phyloP scores from a whole-genome alignment of 2,797 vertebrate species.

The Sebastes diploproa region DNA sequence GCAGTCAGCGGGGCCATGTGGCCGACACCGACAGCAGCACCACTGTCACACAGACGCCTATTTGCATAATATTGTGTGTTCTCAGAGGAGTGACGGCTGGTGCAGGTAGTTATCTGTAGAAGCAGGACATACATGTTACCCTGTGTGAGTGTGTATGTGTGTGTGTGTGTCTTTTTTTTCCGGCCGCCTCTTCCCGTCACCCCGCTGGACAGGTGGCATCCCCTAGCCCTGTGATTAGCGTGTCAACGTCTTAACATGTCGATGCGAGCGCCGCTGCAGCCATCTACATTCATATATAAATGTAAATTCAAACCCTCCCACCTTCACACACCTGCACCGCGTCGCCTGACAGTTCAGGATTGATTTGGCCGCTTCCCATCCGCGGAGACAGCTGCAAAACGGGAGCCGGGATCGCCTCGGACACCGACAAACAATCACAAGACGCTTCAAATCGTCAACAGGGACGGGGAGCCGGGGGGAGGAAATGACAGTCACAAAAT shows the following conservation, averaged over 20 bases:
- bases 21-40: constrained; percentile 41
- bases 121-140: constrained; percentile 44
- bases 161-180: constrained; percentile 19
- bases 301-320: constrained; percentile 64
- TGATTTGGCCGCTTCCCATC: constrained; percentile 75
- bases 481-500: constrained; percentile 62
- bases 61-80: constrained; percentile 86
- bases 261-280: constrained; percentile 56
- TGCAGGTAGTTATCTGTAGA: constrained; percentile 76
- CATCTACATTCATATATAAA: constrained; percentile 85
- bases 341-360: constrained; percentile 77
- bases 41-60: constrained; percentile 63
- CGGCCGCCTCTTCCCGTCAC: constrained; percentile 66
- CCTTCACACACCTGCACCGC: constrained; percentile 45
- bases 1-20: constrained; percentile 46
- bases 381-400: constrained; percentile 44
- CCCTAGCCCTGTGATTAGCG: constrained; percentile 83
- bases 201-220: constrained; percentile 78
- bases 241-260: constrained; percentile 85
- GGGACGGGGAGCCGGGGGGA: neutral
- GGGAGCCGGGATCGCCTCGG: constrained; percentile 45
- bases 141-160: constrained; percentile 6
- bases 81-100: constrained; percentile 76
- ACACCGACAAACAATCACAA: constrained; percentile 67
- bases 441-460: constrained; percentile 45